Percentiles rank a stretch among this genome's conserved stretches.
phyloP scores from a whole-genome alignment of 1,140 invertebrate species.

The Cydia fagiglandana region DNA sequence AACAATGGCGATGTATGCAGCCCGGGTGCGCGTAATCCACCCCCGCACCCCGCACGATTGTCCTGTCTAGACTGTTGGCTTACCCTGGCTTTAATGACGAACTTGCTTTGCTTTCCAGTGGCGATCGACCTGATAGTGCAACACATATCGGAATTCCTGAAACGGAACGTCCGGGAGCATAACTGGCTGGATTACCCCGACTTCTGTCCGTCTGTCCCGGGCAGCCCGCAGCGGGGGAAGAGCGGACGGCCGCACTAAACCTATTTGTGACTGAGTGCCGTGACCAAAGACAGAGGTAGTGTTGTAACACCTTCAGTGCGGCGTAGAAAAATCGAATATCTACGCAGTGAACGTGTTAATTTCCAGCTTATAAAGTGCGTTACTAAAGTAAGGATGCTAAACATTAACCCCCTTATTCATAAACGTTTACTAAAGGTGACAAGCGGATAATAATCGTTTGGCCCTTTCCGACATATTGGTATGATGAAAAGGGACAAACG shows the following conservation, averaged over 20 bases:
- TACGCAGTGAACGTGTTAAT: background rate
- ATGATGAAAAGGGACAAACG: too few species aligned
- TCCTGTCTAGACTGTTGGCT: too few species aligned
- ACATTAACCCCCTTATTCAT: too few species aligned
- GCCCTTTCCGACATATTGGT: too few species aligned
- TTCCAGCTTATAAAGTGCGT: too few species aligned
- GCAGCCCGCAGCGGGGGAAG: conserved; percentile 65
- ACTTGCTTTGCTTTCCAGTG: conserved; percentile 87
- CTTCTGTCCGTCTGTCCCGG: conserved; percentile 49
- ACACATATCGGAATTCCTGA: conserved; percentile 87
- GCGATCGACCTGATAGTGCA: conserved; percentile 99
- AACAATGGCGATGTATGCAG: too few species aligned
- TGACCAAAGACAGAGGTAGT: conserved; percentile 33
- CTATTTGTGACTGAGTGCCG: background rate
- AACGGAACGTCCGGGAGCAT: conserved; percentile 54
- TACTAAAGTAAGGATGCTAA: too few species aligned
- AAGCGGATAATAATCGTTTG: too few species aligned
- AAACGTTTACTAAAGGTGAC: too few species aligned
- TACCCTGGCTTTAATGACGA: background rate
- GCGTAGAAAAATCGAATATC: background rate
- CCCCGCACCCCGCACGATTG: too few species aligned
- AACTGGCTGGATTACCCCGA: conserved; percentile 41
- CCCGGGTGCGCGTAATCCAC: too few species aligned
- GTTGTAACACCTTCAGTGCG: background rate
- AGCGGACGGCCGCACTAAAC: conserved; percentile 63